phyloP scores from a whole-genome alignment of 2,113 vertebrate species.

The Chaetodon auriga region DNA sequence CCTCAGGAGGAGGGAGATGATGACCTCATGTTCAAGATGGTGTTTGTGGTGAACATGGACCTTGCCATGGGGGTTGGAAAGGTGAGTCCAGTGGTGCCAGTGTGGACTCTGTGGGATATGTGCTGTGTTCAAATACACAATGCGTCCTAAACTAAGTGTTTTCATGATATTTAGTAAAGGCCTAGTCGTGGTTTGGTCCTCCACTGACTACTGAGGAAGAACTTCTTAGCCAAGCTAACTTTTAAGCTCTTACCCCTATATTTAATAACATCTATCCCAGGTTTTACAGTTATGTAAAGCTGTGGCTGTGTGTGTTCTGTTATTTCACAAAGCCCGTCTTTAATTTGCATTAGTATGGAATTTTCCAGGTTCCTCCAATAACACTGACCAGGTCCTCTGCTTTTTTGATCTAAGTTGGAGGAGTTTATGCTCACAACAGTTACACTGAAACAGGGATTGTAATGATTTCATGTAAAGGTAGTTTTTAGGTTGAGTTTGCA shows the following conservation, averaged over 20 bases:
- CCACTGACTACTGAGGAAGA: no score
- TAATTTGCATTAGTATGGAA: not conserved
- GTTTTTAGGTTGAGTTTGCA: no score
- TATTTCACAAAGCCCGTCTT: not conserved
- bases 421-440: no score
- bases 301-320: not conserved
- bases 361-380: not conserved
- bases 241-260: not conserved
- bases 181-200: not conserved
- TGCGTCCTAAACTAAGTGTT: not conserved
- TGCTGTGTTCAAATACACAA: not conserved
- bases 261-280: not conserved
- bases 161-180: not conserved
- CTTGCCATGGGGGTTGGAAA: slow-evolving; percentile 88
- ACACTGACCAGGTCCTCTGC: no score
- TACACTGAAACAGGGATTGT: no score
- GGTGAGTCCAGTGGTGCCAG: slow-evolving; percentile 60
- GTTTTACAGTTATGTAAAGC: not conserved
- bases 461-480: no score
- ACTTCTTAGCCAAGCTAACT: not conserved
- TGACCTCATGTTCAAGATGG: slow-evolving; percentile 87
- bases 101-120: not conserved
- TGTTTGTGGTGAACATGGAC: slow-evolving; percentile 90
- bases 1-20: slow-evolving; percentile 82
- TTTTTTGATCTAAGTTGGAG: no score